Percentiles rank a stretch among this genome's conserved stretches.
Conservation (phyloP, 2,113 vertebrate species). For the Psittacara wagleri region DNA sequence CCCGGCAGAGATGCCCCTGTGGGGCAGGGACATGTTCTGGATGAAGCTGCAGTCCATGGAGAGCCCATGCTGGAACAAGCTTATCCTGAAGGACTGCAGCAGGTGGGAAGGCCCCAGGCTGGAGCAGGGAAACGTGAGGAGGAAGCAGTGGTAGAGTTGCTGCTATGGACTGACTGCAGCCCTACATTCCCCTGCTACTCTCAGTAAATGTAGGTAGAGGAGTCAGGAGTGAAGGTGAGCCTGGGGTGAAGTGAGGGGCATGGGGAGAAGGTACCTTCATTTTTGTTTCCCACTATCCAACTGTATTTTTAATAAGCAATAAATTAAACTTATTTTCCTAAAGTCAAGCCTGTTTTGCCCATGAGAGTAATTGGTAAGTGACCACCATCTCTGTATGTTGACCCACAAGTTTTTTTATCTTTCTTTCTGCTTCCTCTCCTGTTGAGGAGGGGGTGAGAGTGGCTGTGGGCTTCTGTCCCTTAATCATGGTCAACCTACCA, state of each 20-base stretch:
- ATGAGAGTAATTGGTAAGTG: fast-evolving
- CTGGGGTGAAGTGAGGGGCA: not conserved
- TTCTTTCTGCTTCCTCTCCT: not conserved
- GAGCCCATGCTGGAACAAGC: not conserved
- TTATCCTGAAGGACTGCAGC: too few relatives aligned
- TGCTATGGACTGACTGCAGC: fast-evolving
- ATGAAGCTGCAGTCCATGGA: not conserved
- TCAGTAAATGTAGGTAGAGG: not conserved
- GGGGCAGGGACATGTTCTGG: not conserved
- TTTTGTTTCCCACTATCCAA: not conserved
- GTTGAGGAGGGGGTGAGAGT: not conserved
- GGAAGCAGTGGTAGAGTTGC: not conserved
- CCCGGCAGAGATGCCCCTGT: not conserved
- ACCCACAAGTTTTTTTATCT: not conserved
- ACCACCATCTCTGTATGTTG: not conserved
- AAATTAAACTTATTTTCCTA: not conserved
- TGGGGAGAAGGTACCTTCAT: fast-evolving
- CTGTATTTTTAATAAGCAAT: not conserved
- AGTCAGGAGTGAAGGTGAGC: not conserved
- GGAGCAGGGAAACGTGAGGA: not conserved
- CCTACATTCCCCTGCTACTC: fast-evolving
- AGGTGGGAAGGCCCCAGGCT: not conserved
- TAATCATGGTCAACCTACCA: not conserved
- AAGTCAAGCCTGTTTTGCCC: not conserved
- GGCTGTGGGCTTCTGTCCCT: fast-evolving